Conservation (phyloP, 2,888 invertebrate species). For the Platyscelio sp. region DNA sequence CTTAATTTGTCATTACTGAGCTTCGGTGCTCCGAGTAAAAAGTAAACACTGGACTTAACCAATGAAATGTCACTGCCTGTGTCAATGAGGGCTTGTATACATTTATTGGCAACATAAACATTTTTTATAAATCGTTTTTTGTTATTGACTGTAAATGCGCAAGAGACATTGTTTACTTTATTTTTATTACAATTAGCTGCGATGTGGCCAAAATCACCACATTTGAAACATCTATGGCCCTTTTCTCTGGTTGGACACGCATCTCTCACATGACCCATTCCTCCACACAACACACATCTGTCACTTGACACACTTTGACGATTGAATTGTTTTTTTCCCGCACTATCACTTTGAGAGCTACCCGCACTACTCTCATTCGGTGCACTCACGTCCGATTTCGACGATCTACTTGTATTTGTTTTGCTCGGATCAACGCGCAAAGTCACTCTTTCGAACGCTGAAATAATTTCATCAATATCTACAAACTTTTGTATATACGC, state of each 20-base stretch:
- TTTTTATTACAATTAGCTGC: neutral
- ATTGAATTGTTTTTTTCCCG: neutral
- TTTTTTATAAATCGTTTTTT: neutral
- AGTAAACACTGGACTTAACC: neutral
- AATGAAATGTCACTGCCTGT: constrained; percentile 7
- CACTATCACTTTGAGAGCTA: constrained; percentile 11
- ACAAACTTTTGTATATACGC: neutral
- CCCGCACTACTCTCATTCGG: neutral
- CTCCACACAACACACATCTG: constrained; percentile 1
- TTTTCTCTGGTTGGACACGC: neutral
- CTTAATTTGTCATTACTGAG: neutral
- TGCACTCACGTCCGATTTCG: neutral
- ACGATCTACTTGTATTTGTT: neutral
- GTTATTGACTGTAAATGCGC: neutral
- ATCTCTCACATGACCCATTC: neutral
- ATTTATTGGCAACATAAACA: neutral
- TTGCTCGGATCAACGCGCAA: neutral
- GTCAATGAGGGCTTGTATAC: neutral
- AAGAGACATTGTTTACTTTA: neutral
- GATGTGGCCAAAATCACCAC: neutral
- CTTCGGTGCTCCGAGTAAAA: neutral
- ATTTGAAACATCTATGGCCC: neutral
- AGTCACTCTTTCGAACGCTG: constrained; percentile 2
- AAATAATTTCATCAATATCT: neutral
- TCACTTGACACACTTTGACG: neutral